phyloP scores from a whole-genome alignment of 2,113 vertebrate species.

The Callipepla squamata region DNA sequence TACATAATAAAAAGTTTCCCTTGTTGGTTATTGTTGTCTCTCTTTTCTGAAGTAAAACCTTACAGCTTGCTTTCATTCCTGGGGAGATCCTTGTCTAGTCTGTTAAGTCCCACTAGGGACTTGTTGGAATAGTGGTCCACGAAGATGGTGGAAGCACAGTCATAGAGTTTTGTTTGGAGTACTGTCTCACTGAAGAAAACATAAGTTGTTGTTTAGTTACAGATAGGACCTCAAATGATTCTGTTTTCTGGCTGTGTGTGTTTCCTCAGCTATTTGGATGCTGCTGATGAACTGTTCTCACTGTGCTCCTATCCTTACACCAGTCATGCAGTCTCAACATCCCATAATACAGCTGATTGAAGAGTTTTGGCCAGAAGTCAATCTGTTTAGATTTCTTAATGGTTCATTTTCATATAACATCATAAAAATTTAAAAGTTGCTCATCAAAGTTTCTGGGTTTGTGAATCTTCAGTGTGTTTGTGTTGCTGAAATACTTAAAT shows the following conservation, averaged over 20 bases:
- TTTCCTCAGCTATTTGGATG: not conserved
- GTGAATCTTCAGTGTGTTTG: not conserved
- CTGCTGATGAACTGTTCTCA: not conserved
- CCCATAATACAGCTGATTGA: not conserved
- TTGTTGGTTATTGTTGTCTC: not conserved
- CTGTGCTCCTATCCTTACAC: rapidly evolving
- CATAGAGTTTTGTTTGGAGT: not conserved
- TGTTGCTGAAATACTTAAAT: not conserved
- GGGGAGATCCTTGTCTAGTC: not conserved
- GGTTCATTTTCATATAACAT: not conserved
- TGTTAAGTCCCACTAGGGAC: not conserved
- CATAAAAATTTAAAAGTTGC: not conserved
- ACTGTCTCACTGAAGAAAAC: not conserved
- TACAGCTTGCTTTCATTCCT: not conserved
- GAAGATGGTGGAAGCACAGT: not conserved
- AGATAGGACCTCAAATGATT: not conserved
- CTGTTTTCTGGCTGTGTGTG: not conserved
- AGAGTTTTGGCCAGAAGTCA: not conserved
- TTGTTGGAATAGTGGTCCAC: not conserved
- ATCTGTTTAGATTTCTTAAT: not conserved
- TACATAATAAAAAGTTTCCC: conserved; percentile 52
- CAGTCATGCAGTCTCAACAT: not conserved
- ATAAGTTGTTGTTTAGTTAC: rapidly evolving
- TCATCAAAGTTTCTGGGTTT: not conserved
- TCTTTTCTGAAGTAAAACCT: not conserved